phyloP scores from a whole-genome alignment of 2,113 vertebrate species.

The Myrmecobius fasciatus region DNA sequence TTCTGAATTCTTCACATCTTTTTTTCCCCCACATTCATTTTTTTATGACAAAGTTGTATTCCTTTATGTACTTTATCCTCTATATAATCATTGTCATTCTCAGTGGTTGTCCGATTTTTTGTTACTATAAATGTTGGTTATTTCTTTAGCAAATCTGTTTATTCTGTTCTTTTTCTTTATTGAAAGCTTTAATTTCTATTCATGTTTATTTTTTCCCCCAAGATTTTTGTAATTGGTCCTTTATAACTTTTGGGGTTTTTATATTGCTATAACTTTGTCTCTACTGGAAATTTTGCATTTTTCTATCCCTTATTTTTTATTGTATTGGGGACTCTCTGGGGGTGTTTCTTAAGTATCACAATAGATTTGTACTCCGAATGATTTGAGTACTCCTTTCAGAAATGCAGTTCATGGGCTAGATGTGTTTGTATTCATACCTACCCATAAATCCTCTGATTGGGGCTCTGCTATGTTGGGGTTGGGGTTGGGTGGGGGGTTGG shows the following conservation, averaged over 20 bases:
- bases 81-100: neutral
- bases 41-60: neutral
- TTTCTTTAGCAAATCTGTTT: neutral
- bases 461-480: neutral
- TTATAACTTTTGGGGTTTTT: neutral
- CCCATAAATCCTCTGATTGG: neutral
- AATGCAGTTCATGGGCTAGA: neutral
- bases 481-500: too few relatives aligned
- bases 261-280: neutral
- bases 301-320: neutral
- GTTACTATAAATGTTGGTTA: neutral
- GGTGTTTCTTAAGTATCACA: neutral
- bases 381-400: neutral
- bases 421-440: neutral
- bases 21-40: neutral
- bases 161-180: neutral
- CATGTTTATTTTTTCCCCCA: rapidly evolving
- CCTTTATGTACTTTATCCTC: neutral
- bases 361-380: neutral
- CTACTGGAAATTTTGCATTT: neutral
- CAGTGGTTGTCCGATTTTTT: neutral
- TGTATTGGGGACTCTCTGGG: neutral
- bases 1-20: neutral
- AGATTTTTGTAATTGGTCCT: neutral
- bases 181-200: neutral